phyloP scores from a whole-genome alignment of 2,888 invertebrate species.

The Hydraecia micacea region DNA sequence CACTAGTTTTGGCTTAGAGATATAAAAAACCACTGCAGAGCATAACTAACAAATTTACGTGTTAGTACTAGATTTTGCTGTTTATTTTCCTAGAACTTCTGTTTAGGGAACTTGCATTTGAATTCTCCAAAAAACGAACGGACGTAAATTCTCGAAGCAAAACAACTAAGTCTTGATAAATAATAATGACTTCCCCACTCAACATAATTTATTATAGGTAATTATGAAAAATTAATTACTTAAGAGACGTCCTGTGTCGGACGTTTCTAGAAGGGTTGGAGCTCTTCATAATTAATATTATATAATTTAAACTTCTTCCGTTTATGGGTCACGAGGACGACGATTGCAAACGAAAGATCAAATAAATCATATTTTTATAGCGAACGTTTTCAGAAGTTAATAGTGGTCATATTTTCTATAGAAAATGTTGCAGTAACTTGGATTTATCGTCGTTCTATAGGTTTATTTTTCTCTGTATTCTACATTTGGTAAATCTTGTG shows the following conservation, averaged over 20 bases:
- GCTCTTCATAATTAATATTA: constrained; percentile 59
- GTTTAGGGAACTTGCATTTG: neutral
- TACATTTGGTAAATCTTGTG: constrained; percentile 18
- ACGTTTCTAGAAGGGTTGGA: constrained; percentile 58
- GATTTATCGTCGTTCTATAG: constrained; percentile 16
- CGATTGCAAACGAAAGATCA: constrained; percentile 45
- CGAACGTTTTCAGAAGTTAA: constrained; percentile 33
- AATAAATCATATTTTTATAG: constrained; percentile 54
- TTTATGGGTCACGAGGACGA: constrained; percentile 34
- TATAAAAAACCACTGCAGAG: neutral
- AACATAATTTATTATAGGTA: constrained; percentile 51
- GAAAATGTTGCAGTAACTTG: constrained; percentile 30
- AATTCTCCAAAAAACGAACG: neutral
- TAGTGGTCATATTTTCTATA: constrained; percentile 40
- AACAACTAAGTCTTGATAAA: constrained; percentile 30
- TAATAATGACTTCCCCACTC: constrained; percentile 37
- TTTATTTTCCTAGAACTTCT: neutral
- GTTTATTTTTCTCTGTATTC: neutral
- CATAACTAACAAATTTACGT: neutral
- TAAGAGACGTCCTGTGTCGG: constrained; percentile 48
- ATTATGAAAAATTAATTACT: constrained; percentile 62
- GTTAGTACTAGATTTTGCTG: neutral
- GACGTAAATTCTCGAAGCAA: constrained; percentile 5
- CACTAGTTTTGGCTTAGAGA: neutral
- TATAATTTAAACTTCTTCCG: constrained; percentile 58